phyloP scores from a whole-genome alignment of 2,888 invertebrate species.

The Heliconius erato region DNA sequence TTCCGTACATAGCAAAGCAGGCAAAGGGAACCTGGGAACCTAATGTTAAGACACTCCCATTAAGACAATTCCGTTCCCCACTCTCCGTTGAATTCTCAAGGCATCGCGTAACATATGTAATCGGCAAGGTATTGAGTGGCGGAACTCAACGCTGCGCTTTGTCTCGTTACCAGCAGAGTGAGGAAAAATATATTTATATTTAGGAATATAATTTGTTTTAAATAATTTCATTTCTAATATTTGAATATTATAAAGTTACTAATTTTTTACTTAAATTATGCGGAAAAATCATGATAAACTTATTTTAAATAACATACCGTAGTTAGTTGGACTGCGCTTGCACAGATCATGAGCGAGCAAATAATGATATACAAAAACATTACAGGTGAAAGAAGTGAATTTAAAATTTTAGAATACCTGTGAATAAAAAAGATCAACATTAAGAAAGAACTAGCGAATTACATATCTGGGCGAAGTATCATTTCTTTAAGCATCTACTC shows the following conservation, averaged over 20 bases:
- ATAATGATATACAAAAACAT: conserved; percentile 80
- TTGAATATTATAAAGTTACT: not conserved
- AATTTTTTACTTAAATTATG: not conserved
- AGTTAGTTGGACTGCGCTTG: conserved; percentile 75
- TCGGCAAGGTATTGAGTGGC: too few species aligned
- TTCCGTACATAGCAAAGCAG: too few species aligned
- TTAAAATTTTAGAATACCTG: conserved; percentile 71
- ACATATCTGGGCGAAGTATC: not conserved
- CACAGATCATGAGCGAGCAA: conserved; percentile 81
- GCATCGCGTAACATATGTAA: too few species aligned
- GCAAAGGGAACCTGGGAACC: too few species aligned
- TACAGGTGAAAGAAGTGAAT: conserved; percentile 75
- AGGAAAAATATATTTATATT: too few species aligned
- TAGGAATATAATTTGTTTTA: too few species aligned
- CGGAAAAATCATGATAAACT: not conserved
- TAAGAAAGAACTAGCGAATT: not conserved
- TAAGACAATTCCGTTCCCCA: too few species aligned
- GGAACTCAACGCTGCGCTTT: too few species aligned
- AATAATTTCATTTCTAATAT: not conserved
- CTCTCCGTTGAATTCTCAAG: too few species aligned
- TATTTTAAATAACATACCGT: conserved; percentile 58
- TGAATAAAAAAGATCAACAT: conserved; percentile 52
- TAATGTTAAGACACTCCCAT: too few species aligned
- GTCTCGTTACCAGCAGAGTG: too few species aligned
- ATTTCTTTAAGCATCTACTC: conserved; percentile 36